Base-by-base conservation (phyloP, 92 coral and sea anemone species). In the Pocillopora meandrina region DNA sequence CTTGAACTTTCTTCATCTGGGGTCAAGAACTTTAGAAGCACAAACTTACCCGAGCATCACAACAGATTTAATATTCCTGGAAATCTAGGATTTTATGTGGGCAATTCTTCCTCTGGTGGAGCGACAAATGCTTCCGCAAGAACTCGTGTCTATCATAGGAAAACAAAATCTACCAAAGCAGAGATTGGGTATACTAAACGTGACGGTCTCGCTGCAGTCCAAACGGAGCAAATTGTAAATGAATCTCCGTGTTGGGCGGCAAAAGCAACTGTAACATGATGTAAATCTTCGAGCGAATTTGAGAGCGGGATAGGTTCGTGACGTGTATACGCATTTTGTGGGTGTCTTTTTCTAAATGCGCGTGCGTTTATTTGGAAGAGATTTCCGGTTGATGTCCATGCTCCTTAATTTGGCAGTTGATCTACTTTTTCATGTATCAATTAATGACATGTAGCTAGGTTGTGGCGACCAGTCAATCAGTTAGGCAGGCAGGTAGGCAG, bases 101-200 rank as follows among this genome's bases (percentile, higher is more conserved):
- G 19, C 13, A 65, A 12, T 9, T 49, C 61, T 73, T 73, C 31
- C 16, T 47, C 73, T 4, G 61, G 2, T 19, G 31, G 10, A 13
- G 19, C 57, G n/a, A 13, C 74, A 78, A 62, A n/a, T 49, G 52
- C 21, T 42, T 74, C 62, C 17, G 83, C 83, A 35, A 78, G 83
- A 61, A 78, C 71, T 42, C 60, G 83, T 8, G 61, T 65, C 10
- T 78, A 78, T 31, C 13, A 64, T 16, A 5, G 83, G 73, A 78
- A 49, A 36, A 19, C 83, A 23, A 35, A 21, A 19, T 7, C n/a
- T 19, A 35, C 18, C 13, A 65, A 36, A 36, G 58, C n/a, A 64
- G 49, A 63, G 64, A 10, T 59, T 5, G 36, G 12, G 56, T 9
- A n/a, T 15, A n/a, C 23, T 34, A 70, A 71, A 26, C 58, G 19